Evolutionary conservation across 2,113 vertebrate species (phyloP).

Genomic region (Sporophila hypoxantha): DNA sequence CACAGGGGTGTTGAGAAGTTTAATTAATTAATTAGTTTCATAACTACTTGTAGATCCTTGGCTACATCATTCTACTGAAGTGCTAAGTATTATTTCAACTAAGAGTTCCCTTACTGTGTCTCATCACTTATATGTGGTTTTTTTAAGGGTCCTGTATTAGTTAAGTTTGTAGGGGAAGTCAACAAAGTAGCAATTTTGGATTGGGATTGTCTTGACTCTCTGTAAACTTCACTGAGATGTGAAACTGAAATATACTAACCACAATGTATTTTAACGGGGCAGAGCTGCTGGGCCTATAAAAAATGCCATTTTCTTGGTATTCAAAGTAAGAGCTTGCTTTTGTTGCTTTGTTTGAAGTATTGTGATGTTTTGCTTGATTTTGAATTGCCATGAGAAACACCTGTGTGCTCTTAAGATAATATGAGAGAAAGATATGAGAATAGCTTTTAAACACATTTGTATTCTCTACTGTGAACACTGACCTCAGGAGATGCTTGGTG

Average conservation of each 20-base stretch:
- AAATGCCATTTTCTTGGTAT: not conserved
- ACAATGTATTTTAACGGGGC: not conserved
- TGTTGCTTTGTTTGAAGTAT: not conserved
- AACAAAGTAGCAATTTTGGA: not conserved
- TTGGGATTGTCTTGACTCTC: not conserved
- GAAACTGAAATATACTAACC: not conserved
- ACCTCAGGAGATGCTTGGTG: not conserved
- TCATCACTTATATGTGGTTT: not conserved
- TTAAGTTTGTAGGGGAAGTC: not conserved
- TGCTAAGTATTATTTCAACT: not conserved
- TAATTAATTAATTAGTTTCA: conserved; percentile 28
- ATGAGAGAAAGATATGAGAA: not conserved
- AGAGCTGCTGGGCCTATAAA: not conserved
- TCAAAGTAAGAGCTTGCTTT: not conserved
- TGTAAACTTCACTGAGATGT: not conserved
- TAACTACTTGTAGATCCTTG: conserved; percentile 17
- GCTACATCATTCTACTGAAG: not conserved
- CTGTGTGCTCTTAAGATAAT: not conserved
- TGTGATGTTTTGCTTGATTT: not conserved
- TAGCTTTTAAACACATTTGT: not conserved
- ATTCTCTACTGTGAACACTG: not conserved
- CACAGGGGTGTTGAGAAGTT: conserved; percentile 33
- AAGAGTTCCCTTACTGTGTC: not conserved
- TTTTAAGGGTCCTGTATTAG: not conserved
- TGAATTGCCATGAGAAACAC: not conserved